These are phyloP conservation scores for Drosophila bocqueti DNA, from an alignment of 1,140 invertebrate genomes.

Conservation along the genomic window DNA sequence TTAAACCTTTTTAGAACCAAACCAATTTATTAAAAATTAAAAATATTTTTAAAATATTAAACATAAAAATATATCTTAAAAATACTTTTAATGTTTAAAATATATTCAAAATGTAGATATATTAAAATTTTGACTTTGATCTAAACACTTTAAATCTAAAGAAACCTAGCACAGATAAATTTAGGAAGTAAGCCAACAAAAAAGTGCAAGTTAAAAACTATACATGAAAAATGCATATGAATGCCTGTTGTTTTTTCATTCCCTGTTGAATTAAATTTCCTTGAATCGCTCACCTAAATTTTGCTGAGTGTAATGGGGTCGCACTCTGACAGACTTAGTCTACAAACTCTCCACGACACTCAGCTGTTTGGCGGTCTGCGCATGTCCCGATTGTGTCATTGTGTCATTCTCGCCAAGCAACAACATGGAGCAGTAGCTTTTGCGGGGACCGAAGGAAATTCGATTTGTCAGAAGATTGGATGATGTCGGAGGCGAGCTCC, in stretches of 20 bases:
- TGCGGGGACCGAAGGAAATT: constrained; percentile 31
- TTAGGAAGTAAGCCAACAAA: no score
- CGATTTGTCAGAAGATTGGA: constrained; percentile 37
- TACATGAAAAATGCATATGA: background rate
- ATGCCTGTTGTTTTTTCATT: background rate
- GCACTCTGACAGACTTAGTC: constrained; percentile 6
- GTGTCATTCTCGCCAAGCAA: constrained; percentile 59
- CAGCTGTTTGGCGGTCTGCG: constrained; percentile 73
- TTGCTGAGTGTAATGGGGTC: constrained; percentile 16
- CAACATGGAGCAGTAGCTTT: constrained; percentile 16
- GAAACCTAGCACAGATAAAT: no score
- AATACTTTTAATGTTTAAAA: background rate
- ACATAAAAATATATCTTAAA: no score
- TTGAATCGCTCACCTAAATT: background rate
- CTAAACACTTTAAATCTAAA: background rate
- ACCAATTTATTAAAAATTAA: no score
- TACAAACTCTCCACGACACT: constrained; percentile 51
- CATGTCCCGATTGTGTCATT: constrained; percentile 84
- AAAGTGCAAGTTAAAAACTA: background rate
- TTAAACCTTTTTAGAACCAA: no score
- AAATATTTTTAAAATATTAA: no score
- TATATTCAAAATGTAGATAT: background rate
- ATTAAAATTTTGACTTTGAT: no score
- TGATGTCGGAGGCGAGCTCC: constrained; percentile 29
- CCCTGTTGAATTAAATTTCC: background rate